Base-by-base conservation (phyloP, 2,113 vertebrate genomes). In the Sinocyclocheilus anophthalmus region DNA sequence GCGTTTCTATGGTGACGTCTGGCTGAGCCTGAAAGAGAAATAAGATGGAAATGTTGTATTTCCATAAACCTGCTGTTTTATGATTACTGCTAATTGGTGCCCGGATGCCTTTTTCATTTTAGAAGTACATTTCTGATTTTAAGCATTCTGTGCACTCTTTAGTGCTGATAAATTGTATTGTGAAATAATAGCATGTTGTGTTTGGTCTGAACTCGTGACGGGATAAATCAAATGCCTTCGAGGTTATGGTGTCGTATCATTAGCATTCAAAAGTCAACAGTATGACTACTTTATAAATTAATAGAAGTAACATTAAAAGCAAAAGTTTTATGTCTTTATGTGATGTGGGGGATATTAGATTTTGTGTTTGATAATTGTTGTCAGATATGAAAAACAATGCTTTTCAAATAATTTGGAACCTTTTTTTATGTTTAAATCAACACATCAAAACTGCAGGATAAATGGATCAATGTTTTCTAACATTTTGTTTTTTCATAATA, bases 1-100 rank as follows among this genome's bases (percentile, higher is more conserved):
- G 61, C 18, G 84, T 85, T 85, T 85, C 84, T 65, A 85, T 85
- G 59, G 73, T 10, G 57, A 61, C 1, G 57, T 61, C 8, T 63
- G 12, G 73, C n/a, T 33, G 33, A 67, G 83, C 20, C 26, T 18
- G 24, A 59, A 14, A 33, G 55, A 18, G 9, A 30, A 42, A 61
- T n/a, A n/a, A 61, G 22, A 61, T 61, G 22, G 9, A 61, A 61
- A 3, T 10, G 22, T 10, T 61, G 8, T 20, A 39, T 72, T n/a
- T 59, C 18, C 33, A 22, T 33, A 39, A 4, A 10, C 33, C 16
- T 9, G 20, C 18, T 70, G 69, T 10, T 3, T 39, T 42, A 39
- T 37, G 30, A 70, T 37, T 3, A 70, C 69, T 11, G 37, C 18
- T 11, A 5, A n/a, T 73, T 73, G 37, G 1, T 39, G 16, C 67